A percentile compares a stretch with the other conserved stretches of the same genome.
These are phyloP conservation scores for Pelobates fuscus DNA, from an alignment of 2,113 vertebrate genomes.

Conservation along the genomic window DNA sequence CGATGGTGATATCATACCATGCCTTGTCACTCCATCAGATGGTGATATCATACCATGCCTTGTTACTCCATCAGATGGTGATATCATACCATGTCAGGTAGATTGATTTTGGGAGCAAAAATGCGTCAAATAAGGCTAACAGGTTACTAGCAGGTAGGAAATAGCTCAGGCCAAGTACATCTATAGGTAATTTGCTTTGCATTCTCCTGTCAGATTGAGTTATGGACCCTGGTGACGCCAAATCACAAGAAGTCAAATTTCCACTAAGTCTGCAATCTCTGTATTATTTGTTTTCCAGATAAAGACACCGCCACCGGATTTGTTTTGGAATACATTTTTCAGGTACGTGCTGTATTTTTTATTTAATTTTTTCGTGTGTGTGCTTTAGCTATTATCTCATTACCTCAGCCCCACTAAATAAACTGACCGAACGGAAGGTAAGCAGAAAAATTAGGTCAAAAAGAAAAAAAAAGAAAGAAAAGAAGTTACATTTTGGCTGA, in stretches of 20 bases:
- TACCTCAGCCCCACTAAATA: slow-evolving; percentile 33
- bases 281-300: slow-evolving; percentile 18
- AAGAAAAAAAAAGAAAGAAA: slow-evolving; percentile 8
- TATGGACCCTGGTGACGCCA: slow-evolving; percentile 9
- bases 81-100: too few relatives aligned
- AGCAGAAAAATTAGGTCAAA: slow-evolving; percentile 26
- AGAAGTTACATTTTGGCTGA: slow-evolving; percentile 11
- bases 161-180: too few relatives aligned
- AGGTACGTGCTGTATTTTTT: slow-evolving; percentile 30
- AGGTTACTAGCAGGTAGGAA: too few relatives aligned
- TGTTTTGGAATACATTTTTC: slow-evolving; percentile 17
- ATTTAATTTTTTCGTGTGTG: background rate
- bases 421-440: slow-evolving; percentile 24
- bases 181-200: background rate
- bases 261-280: slow-evolving; percentile 19
- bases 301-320: background rate
- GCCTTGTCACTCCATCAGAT: too few relatives aligned
- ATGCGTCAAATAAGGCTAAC: too few relatives aligned
- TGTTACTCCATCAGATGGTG: too few relatives aligned
- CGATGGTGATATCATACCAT: too few relatives aligned
- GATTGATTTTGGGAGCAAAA: too few relatives aligned
- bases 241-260: slow-evolving; percentile 21
- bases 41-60: too few relatives aligned
- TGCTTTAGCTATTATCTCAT: slow-evolving; percentile 34
- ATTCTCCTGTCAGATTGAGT: slow-evolving; percentile 19